These are phyloP conservation scores for Eleginops maclovinus DNA, from an alignment of 2,113 vertebrate genomes.

Conservation along the genomic window DNA sequence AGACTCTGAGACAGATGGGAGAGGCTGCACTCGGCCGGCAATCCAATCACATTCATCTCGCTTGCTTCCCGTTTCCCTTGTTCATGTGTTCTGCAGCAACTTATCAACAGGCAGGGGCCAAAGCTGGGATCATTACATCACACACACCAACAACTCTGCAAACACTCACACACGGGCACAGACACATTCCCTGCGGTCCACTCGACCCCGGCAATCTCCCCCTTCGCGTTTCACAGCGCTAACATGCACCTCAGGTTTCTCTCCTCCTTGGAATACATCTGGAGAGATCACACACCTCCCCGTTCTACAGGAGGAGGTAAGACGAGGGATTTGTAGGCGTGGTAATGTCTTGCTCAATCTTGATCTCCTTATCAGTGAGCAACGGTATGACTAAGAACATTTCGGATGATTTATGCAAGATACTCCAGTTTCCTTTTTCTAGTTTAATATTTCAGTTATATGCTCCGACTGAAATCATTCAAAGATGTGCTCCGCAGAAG, in stretches of 20 bases:
- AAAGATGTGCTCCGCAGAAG: slow-evolving; percentile 37
- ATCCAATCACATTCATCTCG: slow-evolving; percentile 88
- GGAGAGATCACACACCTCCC: slow-evolving; percentile 55
- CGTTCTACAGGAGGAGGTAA: slow-evolving; percentile 36
- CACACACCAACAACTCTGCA: slow-evolving; percentile 54
- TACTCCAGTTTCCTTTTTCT: slow-evolving; percentile 63
- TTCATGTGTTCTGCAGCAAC: slow-evolving; percentile 79
- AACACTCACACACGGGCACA: slow-evolving; percentile 63
- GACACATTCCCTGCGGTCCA: slow-evolving; percentile 60
- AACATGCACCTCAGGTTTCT: slow-evolving; percentile 43
- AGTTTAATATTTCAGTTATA: slow-evolving; percentile 57
- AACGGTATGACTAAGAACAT: slow-evolving; percentile 58
- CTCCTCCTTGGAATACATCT: slow-evolving; percentile 42
- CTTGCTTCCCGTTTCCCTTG: slow-evolving; percentile 73
- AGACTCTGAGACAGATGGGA: slow-evolving; percentile 89
- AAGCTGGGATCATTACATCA: slow-evolving; percentile 80
- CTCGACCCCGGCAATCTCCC: slow-evolving; percentile 26
- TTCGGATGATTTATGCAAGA: slow-evolving; percentile 74
- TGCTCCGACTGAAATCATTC: slow-evolving; percentile 39
- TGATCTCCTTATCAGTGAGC: slow-evolving; percentile 63
- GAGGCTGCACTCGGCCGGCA: slow-evolving; percentile 84
- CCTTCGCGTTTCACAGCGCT: neutral
- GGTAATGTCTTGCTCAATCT: slow-evolving; percentile 63
- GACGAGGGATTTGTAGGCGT: slow-evolving; percentile 31
- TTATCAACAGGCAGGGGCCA: slow-evolving; percentile 85